Conservation (phyloP, 2,797 vertebrate species). For the Phoxinus dragarum region DNA sequence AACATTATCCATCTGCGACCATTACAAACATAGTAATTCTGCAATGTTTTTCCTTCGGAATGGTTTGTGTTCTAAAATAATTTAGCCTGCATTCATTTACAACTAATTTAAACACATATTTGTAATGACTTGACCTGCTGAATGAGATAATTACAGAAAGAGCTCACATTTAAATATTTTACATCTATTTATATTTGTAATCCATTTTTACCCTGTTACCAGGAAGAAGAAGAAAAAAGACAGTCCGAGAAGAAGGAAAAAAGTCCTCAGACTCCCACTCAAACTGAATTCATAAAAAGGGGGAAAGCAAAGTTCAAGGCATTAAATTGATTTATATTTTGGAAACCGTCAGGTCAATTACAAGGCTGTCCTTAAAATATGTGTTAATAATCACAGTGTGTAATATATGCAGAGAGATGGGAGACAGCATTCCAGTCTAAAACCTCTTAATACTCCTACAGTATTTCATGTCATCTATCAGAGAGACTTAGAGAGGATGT, state of each 20-base stretch:
- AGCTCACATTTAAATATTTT: neutral
- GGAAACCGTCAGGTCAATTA: conserved; percentile 65
- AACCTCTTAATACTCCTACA: conserved; percentile 66
- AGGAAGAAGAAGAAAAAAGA: neutral
- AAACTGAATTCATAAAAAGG: conserved; percentile 44
- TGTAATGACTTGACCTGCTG: conserved; percentile 20
- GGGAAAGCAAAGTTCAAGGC: conserved; percentile 56
- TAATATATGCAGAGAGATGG: conserved; percentile 65
- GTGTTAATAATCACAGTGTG: conserved; percentile 67
- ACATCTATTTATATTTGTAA: neutral
- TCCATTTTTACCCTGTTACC: conserved; percentile 25
- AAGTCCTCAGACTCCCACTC: conserved; percentile 41
- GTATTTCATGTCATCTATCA: conserved; percentile 66
- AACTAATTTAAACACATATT: conserved; percentile 20
- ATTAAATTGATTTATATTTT: conserved; percentile 66
- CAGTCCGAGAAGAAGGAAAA: conserved; percentile 19
- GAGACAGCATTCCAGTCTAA: conserved; percentile 68
- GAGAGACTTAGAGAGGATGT: conserved; percentile 51
- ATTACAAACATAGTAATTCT: conserved; percentile 37
- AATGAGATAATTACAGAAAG: conserved; percentile 21
- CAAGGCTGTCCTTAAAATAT: conserved; percentile 69
- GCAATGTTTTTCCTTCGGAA: conserved; percentile 14
- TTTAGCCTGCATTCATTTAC: conserved; percentile 9
- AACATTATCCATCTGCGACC: conserved; percentile 48
- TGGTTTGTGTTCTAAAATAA: conserved; percentile 5